phyloP scores from a whole-genome alignment of 1,140 invertebrate species.

The Adelges cooleyi region DNA sequence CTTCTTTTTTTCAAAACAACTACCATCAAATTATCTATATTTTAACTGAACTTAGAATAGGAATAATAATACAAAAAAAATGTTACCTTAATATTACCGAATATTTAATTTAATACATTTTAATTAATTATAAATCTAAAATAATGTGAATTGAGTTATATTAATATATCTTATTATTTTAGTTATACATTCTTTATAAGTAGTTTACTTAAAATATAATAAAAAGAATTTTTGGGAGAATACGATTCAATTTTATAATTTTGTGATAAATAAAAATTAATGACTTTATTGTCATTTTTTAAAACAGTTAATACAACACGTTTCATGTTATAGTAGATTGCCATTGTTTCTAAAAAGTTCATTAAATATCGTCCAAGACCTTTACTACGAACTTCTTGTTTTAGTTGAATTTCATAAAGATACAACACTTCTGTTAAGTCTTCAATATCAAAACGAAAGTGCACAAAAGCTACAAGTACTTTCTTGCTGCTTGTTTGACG shows the following conservation, averaged over 20 bases:
- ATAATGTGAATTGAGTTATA: not conserved
- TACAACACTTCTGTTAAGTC: constrained; percentile 63
- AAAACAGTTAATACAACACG: constrained; percentile 74
- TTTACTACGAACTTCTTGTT: constrained; percentile 49
- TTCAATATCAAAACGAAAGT: constrained; percentile 75
- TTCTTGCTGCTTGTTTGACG: constrained; percentile 40
- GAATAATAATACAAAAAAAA: constrained; percentile 9
- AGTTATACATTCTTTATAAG: constrained; percentile 3
- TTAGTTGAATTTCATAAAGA: constrained; percentile 76
- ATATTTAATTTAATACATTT: too few species aligned
- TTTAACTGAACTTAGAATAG: too few species aligned
- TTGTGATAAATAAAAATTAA: constrained; percentile 49
- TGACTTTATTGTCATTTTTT: constrained; percentile 56
- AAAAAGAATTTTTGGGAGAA: constrained; percentile 31
- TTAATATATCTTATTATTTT: too few species aligned
- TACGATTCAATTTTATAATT: constrained; percentile 33
- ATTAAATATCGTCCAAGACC: constrained; percentile 72
- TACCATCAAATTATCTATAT: too few species aligned
- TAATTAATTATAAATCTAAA: constrained; percentile 24
- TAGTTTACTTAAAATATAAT: constrained; percentile 20
- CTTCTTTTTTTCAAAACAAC: too few species aligned
- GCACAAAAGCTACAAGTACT: constrained; percentile 53
- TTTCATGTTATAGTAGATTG: constrained; percentile 54
- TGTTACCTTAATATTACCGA: constrained; percentile 9
- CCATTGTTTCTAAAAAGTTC: constrained; percentile 62